Evolutionary conservation across 2,888 invertebrate species (phyloP).

Genomic region (Brachylomia viminalis): DNA sequence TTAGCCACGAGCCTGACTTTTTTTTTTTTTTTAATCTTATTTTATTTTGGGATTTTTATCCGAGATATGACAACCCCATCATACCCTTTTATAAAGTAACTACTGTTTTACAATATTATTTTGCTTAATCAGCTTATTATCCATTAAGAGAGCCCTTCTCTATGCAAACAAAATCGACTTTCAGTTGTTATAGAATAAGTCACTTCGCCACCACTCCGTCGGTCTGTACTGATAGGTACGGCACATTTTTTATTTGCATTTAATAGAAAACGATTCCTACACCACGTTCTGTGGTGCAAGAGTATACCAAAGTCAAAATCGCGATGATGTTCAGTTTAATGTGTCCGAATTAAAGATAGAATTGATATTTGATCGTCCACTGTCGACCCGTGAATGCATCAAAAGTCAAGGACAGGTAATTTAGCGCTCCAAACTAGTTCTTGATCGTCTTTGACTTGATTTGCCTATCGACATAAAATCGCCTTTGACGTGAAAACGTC

Average conservation of each 20-base stretch:
- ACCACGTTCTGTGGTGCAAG: background rate
- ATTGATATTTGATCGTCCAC: slow-evolving; percentile 39
- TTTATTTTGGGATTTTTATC: too few relatives aligned
- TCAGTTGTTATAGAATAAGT: background rate
- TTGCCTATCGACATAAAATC: slow-evolving; percentile 63
- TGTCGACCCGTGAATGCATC: slow-evolving; percentile 67
- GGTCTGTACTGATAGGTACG: background rate
- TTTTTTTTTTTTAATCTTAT: too few relatives aligned
- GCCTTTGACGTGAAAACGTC: background rate
- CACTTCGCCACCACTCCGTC: background rate
- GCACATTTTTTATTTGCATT: background rate
- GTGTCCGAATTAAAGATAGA: slow-evolving; percentile 25
- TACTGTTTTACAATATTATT: too few relatives aligned
- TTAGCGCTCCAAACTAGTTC: slow-evolving; percentile 72
- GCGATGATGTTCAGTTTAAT: slow-evolving; percentile 16
- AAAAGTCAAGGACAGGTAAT: slow-evolving; percentile 80
- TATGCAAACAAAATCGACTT: background rate
- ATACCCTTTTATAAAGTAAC: too few relatives aligned
- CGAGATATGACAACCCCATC: too few relatives aligned
- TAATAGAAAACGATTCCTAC: background rate
- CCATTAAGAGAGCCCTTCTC: too few relatives aligned
- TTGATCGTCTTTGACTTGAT: slow-evolving; percentile 71
- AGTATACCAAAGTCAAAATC: slow-evolving; percentile 39
- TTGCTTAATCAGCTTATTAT: too few relatives aligned
- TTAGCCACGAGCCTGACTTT: background rate